These are phyloP conservation scores for Macquaria australasica DNA, from an alignment of 2,113 vertebrate genomes.

Conservation along the genomic window DNA sequence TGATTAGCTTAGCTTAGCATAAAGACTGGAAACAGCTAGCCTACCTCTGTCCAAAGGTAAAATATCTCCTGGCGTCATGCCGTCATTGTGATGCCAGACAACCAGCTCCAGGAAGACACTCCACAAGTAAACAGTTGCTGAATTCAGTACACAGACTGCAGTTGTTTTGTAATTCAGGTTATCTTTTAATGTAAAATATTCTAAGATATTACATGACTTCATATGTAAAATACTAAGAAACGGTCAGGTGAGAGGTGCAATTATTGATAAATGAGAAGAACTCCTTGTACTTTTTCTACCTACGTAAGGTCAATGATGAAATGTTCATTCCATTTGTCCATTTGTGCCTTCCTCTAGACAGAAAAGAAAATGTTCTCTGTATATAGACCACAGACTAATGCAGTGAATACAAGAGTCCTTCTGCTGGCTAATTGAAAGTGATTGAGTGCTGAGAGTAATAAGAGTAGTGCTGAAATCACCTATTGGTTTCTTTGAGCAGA, in stretches of 20 bases:
- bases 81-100: background rate
- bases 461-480: slow-evolving; percentile 41
- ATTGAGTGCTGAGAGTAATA: slow-evolving; percentile 52
- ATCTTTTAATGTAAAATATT: background rate
- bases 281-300: background rate
- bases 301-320: background rate
- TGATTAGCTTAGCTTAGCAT: background rate
- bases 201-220: background rate
- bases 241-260: too few relatives aligned
- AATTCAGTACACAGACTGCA: background rate
- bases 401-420: slow-evolving; percentile 13
- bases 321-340: background rate
- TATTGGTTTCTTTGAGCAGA: slow-evolving; percentile 22
- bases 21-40: background rate
- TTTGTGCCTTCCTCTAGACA: background rate
- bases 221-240: background rate
- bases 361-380: background rate
- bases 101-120: background rate
- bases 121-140: background rate
- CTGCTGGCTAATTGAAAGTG: slow-evolving; percentile 46
- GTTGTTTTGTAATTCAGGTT: too few relatives aligned
- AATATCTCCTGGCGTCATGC: background rate
- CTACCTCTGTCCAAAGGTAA: background rate
- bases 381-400: background rate
- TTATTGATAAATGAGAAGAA: background rate